phyloP scores from a whole-genome alignment of 1,140 invertebrate species.

The Drosophila rufa region DNA sequence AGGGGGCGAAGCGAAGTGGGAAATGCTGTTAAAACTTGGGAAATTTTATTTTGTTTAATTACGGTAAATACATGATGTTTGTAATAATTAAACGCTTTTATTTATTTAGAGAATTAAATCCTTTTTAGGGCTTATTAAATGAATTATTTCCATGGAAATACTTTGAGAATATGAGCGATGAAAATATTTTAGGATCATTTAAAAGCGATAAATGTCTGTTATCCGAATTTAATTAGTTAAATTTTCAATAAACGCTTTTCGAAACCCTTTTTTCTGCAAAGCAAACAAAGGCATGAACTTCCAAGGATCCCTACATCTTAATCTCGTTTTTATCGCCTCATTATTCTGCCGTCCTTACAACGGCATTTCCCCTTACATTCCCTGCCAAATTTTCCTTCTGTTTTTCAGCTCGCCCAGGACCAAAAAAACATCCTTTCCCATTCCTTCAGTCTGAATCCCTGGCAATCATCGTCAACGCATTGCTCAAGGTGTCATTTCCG shows the following conservation, averaged over 20 bases:
- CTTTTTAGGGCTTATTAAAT: neutral
- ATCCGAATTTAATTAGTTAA: neutral
- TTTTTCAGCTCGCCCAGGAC: constrained; percentile 17
- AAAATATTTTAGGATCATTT: too few relatives aligned
- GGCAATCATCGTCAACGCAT: constrained; percentile 59
- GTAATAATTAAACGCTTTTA: neutral
- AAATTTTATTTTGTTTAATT: constrained; percentile 14
- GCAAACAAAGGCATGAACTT: neutral
- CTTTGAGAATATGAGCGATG: too few relatives aligned
- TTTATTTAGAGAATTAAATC: too few relatives aligned
- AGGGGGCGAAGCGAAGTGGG: neutral
- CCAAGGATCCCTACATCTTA: constrained; percentile 30
- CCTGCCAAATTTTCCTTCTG: constrained; percentile 13
- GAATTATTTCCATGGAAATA: neutral
- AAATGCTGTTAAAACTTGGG: neutral
- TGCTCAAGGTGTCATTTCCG: constrained; percentile 71
- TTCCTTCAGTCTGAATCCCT: constrained; percentile 19
- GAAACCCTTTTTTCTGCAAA: constrained; percentile 7
- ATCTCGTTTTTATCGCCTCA: constrained; percentile 44
- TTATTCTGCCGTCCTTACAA: constrained; percentile 33
- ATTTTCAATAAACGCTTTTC: neutral
- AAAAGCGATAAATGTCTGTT: too few relatives aligned
- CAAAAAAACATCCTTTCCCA: constrained; percentile 12
- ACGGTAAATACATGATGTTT: neutral
- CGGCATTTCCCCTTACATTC: neutral